Percentiles rank a stretch among this genome's conserved stretches.
These are phyloP conservation scores for Ancistrus triradiatus DNA, from an alignment of 2,113 vertebrate species.

Conservation along the genomic window DNA sequence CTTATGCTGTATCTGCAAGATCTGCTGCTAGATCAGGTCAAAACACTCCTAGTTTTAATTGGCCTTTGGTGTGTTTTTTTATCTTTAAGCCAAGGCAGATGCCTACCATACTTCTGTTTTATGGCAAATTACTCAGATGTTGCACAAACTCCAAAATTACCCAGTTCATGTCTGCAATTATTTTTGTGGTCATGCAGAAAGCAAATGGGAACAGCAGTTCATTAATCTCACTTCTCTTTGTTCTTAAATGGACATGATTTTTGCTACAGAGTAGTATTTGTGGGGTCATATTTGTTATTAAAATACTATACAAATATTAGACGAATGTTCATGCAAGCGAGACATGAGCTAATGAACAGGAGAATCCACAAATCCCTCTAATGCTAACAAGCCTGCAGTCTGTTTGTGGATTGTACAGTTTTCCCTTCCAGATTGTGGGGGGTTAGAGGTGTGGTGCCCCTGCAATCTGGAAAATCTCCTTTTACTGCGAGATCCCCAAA, in stretches of 20 bases:
- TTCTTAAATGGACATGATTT: not conserved
- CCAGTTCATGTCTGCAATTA: not conserved
- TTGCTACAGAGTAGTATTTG: too few relatives aligned
- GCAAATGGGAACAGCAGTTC: not conserved
- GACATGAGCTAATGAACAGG: not conserved
- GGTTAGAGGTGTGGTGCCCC: too few relatives aligned
- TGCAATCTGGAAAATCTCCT: too few relatives aligned
- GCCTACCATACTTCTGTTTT: not conserved
- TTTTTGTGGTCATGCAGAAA: not conserved
- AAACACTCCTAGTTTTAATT: not conserved
- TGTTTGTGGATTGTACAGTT: too few relatives aligned
- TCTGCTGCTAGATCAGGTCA: not conserved
- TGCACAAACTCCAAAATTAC: not conserved
- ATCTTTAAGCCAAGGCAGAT: conserved; percentile 16
- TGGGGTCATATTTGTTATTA: too few relatives aligned
- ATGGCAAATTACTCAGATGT: conserved; percentile 24
- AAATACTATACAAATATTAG: too few relatives aligned
- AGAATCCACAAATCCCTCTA: not conserved
- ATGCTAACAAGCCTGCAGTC: not conserved
- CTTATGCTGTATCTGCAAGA: too few relatives aligned
- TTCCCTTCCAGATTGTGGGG: too few relatives aligned
- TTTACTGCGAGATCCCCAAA: too few relatives aligned
- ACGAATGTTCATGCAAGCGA: too few relatives aligned
- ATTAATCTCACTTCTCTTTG: not conserved
- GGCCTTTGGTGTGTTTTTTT: conserved; percentile 17